These are phyloP conservation scores for Labia minor DNA, from an alignment of 2,888 invertebrate species.

Conservation along the genomic window DNA sequence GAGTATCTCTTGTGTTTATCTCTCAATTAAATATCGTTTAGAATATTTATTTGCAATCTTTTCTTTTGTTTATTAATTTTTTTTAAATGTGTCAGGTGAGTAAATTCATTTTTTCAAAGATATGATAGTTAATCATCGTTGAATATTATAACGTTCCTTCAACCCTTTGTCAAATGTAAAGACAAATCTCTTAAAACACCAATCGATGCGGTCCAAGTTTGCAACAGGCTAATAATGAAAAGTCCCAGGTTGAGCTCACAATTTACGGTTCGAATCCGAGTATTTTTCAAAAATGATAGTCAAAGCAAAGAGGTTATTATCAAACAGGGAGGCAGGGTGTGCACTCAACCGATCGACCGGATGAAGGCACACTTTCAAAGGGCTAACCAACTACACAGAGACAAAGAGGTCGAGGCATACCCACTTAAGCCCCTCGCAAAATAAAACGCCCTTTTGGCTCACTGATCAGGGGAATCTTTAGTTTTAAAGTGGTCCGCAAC, in stretches of 20 bases:
- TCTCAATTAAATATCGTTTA: too few species aligned
- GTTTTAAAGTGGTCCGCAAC: not conserved
- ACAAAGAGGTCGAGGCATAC: not conserved
- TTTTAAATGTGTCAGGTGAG: too few species aligned
- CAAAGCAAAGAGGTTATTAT: conserved; percentile 9
- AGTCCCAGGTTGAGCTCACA: not conserved
- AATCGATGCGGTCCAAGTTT: too few species aligned
- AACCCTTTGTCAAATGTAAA: too few species aligned
- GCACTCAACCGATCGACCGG: conserved; percentile 1
- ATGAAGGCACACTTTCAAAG: conserved; percentile 2
- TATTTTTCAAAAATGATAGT: conserved; percentile 8
- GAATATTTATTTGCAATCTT: too few species aligned
- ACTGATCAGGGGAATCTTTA: not conserved
- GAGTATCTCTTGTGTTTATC: too few species aligned
- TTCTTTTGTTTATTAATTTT: too few species aligned
- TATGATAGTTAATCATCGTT: too few species aligned
- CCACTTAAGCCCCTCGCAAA: conserved; percentile 2
- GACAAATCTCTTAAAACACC: too few species aligned
- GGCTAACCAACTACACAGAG: not conserved
- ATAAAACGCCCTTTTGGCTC: not conserved
- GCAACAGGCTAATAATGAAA: too few species aligned
- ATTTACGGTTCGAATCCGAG: conserved; percentile 1
- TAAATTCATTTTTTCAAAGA: too few species aligned
- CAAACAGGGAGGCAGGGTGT: not conserved
- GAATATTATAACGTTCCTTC: too few species aligned